phyloP scores from a whole-genome alignment of 2,113 vertebrate genomes.

The Zosterops pallidus region DNA sequence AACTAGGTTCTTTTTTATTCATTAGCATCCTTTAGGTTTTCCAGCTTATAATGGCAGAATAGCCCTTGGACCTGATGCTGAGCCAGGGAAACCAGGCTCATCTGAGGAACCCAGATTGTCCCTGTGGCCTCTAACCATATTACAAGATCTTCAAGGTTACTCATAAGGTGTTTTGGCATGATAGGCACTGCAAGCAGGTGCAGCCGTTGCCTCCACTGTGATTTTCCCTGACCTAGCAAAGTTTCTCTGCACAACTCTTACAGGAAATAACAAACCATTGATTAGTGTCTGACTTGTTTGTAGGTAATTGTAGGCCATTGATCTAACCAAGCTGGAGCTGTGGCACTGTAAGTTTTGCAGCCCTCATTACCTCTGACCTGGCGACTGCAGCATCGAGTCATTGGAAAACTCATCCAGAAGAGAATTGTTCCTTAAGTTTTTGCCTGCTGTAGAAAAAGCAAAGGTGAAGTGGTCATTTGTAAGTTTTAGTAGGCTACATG shows the following conservation, averaged over 20 bases:
- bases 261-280: constrained; percentile 75
- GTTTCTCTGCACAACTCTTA: constrained; percentile 68
- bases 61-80: not conserved
- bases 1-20: not conserved
- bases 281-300: constrained; percentile 79
- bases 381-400: constrained; percentile 31
- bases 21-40: not conserved
- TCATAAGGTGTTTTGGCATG: constrained; percentile 46
- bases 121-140: constrained; percentile 25
- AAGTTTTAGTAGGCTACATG: not conserved
- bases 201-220: constrained; percentile 57
- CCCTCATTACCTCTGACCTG: constrained; percentile 71
- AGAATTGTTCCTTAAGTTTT: constrained; percentile 37
- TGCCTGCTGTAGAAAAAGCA: constrained; percentile 35
- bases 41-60: not conserved
- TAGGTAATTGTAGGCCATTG: constrained; percentile 80
- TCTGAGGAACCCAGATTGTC: constrained; percentile 54
- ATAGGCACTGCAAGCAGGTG: constrained; percentile 56
- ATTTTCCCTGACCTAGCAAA: constrained; percentile 67
- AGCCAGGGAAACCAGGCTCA: constrained; percentile 34
- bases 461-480: constrained; percentile 35
- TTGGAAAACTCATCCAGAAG: constrained; percentile 54
- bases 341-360: constrained; percentile 47
- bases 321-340: constrained; percentile 67
- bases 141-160: constrained; percentile 46